These are phyloP conservation scores for Eupelmus urozonus DNA, from an alignment of 2,888 invertebrate genomes.

Conservation along the genomic window DNA sequence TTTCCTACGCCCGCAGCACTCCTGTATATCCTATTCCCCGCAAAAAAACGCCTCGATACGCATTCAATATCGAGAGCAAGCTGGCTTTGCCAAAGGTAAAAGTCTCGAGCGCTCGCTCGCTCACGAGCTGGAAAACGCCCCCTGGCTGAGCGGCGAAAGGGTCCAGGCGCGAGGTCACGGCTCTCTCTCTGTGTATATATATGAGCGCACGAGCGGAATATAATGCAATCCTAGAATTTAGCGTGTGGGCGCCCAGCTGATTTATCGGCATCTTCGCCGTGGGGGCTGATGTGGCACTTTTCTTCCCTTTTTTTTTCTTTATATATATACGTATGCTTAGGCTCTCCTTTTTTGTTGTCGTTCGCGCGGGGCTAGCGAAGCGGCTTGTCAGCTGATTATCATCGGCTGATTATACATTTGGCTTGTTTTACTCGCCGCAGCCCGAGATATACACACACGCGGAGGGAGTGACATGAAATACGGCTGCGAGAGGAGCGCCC, in stretches of 20 bases:
- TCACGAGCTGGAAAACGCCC: conserved; percentile 38
- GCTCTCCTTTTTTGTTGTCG: neutral
- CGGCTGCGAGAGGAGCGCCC: neutral
- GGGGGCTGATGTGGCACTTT: neutral
- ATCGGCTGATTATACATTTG: conserved; percentile 35
- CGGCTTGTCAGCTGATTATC: conserved; percentile 40
- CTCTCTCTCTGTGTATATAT: neutral
- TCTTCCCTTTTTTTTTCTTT: neutral
- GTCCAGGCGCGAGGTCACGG: conserved; percentile 43
- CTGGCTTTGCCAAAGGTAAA: conserved; percentile 28
- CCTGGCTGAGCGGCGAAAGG: conserved; percentile 26
- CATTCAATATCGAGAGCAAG: neutral
- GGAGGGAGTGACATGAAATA: conserved; percentile 17
- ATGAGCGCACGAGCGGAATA: neutral
- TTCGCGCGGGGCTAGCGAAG: neutral
- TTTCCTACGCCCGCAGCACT: neutral
- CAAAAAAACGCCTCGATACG: neutral
- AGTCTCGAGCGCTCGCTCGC: conserved; percentile 16
- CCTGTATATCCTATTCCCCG: neutral
- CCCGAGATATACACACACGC: too few species aligned
- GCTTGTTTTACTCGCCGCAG: conserved; percentile 1
- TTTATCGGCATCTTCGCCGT: conserved; percentile 42
- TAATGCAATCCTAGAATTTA: conserved; percentile 39
- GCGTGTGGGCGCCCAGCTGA: conserved; percentile 41
- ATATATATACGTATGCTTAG: neutral